A percentile compares a stretch with the other conserved stretches of the same genome.
phyloP scores from a whole-genome alignment of 2,888 invertebrate genomes.

The Dendrolimus houi region DNA sequence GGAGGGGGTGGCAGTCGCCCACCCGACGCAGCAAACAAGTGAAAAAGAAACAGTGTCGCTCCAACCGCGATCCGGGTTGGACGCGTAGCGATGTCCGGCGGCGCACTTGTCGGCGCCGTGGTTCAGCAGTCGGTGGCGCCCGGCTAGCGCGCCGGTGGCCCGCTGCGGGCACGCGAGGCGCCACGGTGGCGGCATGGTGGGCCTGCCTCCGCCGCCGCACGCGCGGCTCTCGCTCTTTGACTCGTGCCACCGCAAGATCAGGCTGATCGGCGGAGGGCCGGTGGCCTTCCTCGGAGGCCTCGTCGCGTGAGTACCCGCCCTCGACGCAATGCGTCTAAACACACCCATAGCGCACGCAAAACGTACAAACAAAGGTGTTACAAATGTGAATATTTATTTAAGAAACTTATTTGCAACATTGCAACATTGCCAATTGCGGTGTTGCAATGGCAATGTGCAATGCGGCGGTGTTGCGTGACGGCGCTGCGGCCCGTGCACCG shows the following conservation, averaged over 20 bases:
- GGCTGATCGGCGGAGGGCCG: conserved; percentile 81
- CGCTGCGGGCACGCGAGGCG: conserved; percentile 2
- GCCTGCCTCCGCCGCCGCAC: conserved; percentile 59
- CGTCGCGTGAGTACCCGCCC: conserved; percentile 79
- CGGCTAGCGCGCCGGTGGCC: conserved; percentile 40
- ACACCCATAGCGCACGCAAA: no score
- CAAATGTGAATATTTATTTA: no score
- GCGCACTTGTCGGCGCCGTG: conserved; percentile 76
- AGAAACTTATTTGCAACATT: no score
- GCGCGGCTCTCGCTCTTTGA: conserved; percentile 81
- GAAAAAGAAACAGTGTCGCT: conserved; percentile 55
- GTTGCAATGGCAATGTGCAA: no score
- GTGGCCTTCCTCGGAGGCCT: conserved; percentile 81
- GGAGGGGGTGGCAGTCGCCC: conserved; percentile 30
- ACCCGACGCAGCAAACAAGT: conserved; percentile 16
- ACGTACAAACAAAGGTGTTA: no score
- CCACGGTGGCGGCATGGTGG: conserved; percentile 57
- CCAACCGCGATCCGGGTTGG: conserved; percentile 43
- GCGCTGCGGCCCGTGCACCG: no score
- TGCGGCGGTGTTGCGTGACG: no score
- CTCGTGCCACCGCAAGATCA: conserved; percentile 84
- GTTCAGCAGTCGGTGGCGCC: conserved; percentile 58
- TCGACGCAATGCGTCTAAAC: neutral
- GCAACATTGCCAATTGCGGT: no score
- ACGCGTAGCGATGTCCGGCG: conserved; percentile 75